These are phyloP conservation scores for Trematomus bernacchii DNA, from an alignment of 2,797 vertebrate genomes.

Conservation along the genomic window DNA sequence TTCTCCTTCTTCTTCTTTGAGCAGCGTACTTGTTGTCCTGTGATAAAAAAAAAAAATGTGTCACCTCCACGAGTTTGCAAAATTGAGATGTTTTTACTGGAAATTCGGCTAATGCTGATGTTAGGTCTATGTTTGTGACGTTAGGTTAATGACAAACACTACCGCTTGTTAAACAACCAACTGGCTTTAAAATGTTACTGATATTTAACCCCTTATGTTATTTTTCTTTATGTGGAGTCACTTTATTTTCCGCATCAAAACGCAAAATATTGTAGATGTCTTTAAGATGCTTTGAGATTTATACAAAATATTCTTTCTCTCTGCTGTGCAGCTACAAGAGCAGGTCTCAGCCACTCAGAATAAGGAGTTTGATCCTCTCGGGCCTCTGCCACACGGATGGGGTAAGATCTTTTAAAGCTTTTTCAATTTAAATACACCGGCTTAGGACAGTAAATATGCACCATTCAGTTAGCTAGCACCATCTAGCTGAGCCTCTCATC, in stretches of 20 bases:
- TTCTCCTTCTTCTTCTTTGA: too few relatives aligned
- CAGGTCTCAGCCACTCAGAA: conserved; percentile 90
- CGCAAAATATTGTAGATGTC: background rate
- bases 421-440: background rate
- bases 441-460: background rate
- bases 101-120: background rate
- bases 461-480: background rate
- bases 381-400: conserved; percentile 96
- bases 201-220: background rate
- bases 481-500: too few relatives aligned
- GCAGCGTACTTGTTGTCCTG: background rate
- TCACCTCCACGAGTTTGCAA: background rate
- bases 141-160: background rate
- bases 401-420: conserved; percentile 84
- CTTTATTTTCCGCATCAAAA: background rate
- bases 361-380: conserved; percentile 98
- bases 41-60: background rate
- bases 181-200: background rate
- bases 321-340: conserved; percentile 86
- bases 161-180: background rate
- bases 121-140: background rate
- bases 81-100: background rate
- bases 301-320: background rate
- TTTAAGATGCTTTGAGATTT: background rate
- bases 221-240: background rate